These are phyloP conservation scores for Ephydatia muelleri DNA, from an alignment of 37 sponge, comb jelly and placozoan genomes.

Conservation along the genomic window DNA sequence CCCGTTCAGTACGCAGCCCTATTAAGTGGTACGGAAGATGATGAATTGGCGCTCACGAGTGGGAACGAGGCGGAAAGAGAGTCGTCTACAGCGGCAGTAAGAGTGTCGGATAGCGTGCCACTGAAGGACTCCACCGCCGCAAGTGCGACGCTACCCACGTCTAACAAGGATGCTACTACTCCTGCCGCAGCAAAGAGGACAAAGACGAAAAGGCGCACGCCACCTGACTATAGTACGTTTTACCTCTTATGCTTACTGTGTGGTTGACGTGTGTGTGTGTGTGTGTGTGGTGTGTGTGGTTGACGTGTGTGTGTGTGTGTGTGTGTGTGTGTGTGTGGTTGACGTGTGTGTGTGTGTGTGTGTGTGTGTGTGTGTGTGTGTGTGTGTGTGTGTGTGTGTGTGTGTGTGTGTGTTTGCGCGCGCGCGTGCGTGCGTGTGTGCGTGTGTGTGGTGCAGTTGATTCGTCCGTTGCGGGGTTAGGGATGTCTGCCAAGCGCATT, in stretches of 20 bases:
- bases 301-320: neutral
- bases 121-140: neutral
- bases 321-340: neutral
- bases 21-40: neutral
- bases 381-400: neutral
- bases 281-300: neutral
- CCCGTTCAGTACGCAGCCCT: neutral
- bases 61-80: neutral
- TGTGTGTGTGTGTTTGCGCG: neutral
- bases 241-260: neutral
- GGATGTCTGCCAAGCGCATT: slow-evolving; percentile 52
- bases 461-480: neutral
- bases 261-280: neutral
- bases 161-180: neutral
- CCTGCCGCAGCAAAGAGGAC: neutral
- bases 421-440: neutral
- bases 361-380: too few species aligned
- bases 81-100: neutral
- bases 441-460: neutral
- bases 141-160: neutral
- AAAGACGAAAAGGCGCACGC: neutral
- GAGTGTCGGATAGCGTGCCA: neutral
- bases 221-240: neutral
- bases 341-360: neutral
- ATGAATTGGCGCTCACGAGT: neutral